phyloP scores from a whole-genome alignment of 2,113 vertebrate species.

The Macaca mulatta region DNA sequence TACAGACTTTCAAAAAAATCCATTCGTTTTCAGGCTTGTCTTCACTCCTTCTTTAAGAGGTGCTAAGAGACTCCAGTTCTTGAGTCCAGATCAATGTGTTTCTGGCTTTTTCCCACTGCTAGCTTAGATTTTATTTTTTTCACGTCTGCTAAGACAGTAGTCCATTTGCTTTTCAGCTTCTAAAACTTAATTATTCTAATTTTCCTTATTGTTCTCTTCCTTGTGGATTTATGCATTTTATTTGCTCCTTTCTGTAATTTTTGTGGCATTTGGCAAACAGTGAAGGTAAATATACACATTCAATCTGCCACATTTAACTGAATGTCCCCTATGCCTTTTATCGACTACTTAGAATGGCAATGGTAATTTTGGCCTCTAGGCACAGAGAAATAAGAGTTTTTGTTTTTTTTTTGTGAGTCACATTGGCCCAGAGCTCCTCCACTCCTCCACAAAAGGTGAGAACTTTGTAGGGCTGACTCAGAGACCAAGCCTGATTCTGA shows the following conservation, averaged over 20 bases:
- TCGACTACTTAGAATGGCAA: slow-evolving; percentile 18
- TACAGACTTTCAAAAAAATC: background rate
- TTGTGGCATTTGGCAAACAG: background rate
- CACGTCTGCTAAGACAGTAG: background rate
- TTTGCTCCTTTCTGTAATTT: background rate
- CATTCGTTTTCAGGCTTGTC: background rate
- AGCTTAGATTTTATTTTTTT: background rate
- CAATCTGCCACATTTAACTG: background rate
- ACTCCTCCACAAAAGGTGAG: background rate
- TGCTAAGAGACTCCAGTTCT: no score
- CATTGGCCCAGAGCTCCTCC: background rate
- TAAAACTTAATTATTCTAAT: background rate
- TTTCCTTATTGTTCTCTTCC: slow-evolving; percentile 23
- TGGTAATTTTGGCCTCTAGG: background rate
- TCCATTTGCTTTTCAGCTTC: background rate
- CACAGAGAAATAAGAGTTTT: background rate
- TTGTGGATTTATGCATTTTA: background rate
- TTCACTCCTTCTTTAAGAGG: background rate
- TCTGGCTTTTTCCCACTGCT: background rate
- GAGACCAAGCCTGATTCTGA: background rate
- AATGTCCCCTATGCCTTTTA: background rate
- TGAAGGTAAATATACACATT: background rate
- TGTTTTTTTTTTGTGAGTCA: background rate
- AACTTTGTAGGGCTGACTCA: background rate
- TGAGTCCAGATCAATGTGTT: background rate